A percentile compares a stretch with the other conserved stretches of the same genome.
These are phyloP conservation scores for Coreius guichenoti DNA, from an alignment of 2,797 vertebrate species.

Conservation along the genomic window DNA sequence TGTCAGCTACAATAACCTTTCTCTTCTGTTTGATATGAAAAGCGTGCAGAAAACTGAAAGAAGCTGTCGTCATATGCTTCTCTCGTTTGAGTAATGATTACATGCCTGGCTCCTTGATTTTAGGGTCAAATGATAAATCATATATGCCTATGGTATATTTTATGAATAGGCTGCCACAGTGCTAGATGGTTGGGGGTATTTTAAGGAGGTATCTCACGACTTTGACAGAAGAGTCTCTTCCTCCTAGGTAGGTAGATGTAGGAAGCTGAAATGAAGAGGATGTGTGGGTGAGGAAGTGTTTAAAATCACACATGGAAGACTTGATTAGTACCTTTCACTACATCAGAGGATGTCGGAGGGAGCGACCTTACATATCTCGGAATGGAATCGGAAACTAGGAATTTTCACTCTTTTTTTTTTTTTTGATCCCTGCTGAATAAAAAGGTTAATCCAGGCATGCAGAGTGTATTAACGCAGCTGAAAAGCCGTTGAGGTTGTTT, in stretches of 20 bases:
- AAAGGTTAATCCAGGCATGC: conserved; percentile 36
- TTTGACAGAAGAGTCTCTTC: conserved; percentile 43
- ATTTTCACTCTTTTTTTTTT: conserved; percentile 23
- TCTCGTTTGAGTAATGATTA: conserved; percentile 25
- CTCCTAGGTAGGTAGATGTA: conserved; percentile 46
- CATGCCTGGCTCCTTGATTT: not conserved
- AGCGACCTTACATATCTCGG: conserved; percentile 53
- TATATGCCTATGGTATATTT: conserved; percentile 27
- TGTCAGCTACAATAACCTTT: conserved; percentile 35
- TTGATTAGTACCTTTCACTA: conserved; percentile 61
- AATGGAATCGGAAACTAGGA: conserved; percentile 50
- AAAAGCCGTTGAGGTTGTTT: conserved; percentile 26
- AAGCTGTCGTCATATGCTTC: not conserved
- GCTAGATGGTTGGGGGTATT: conserved; percentile 31
- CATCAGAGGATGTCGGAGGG: conserved; percentile 49
- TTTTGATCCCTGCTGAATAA: not conserved
- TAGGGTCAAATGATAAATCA: conserved; percentile 28
- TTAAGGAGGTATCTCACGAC: conserved; percentile 26
- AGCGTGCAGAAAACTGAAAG: not conserved
- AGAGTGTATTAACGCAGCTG: conserved; percentile 4
- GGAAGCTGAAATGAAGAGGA: conserved; percentile 50
- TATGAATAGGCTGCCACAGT: conserved; percentile 33
- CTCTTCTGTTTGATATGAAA: conserved; percentile 22
- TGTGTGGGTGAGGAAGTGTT: conserved; percentile 63
- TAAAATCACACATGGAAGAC: conserved; percentile 62